Percentiles rank a stretch among this genome's conserved stretches.
These are phyloP conservation scores for Myzus persicae DNA, from an alignment of 1,140 invertebrate genomes.

Conservation along the genomic window DNA sequence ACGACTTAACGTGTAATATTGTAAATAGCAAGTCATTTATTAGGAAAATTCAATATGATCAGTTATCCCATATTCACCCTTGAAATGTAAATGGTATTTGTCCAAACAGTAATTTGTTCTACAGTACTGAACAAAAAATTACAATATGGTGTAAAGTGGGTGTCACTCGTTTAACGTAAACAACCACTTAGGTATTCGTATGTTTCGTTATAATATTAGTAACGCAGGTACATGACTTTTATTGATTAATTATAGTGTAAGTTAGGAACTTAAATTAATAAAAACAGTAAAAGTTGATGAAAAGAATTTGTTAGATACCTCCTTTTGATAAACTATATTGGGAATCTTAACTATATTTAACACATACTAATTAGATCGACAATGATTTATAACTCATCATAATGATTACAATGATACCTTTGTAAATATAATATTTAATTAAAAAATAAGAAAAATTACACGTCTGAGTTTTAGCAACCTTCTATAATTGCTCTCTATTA, in stretches of 20 bases:
- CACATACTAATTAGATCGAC: not conserved
- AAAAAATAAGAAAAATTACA: not conserved
- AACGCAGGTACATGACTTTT: not conserved
- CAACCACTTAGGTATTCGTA: not conserved
- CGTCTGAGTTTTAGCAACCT: not conserved
- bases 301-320: not conserved
- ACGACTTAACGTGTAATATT: not conserved
- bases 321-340: not conserved
- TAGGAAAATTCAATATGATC: not conserved
- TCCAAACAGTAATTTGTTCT: not conserved
- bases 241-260: not conserved
- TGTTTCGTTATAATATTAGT: no score
- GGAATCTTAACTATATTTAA: not conserved
- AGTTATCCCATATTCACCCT: not conserved
- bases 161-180: not conserved
- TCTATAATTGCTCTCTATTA: no score
- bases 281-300: not conserved
- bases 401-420: not conserved
- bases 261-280: not conserved
- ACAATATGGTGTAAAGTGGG: not conserved
- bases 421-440: no score
- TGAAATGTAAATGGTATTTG: not conserved
- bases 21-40: not conserved
- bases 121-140: not conserved
- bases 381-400: not conserved